phyloP scores from a whole-genome alignment of 1,140 invertebrate species.

The Lordiphosa collinella region DNA sequence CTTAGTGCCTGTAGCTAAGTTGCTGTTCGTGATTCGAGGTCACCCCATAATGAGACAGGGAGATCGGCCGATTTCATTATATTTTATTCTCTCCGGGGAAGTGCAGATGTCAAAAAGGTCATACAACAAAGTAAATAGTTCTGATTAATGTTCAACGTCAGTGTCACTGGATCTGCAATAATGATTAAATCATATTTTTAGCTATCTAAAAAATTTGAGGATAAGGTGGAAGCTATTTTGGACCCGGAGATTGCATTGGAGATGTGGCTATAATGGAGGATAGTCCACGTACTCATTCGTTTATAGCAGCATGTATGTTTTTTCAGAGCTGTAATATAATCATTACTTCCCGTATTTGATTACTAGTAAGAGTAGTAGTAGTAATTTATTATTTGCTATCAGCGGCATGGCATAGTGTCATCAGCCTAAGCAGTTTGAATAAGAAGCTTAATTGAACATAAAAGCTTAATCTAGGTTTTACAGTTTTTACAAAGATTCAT shows the following conservation, averaged over 20 bases:
- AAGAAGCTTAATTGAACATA: no score
- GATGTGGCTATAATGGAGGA: constrained; percentile 31
- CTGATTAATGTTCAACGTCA: no score
- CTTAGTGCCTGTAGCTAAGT: constrained; percentile 31
- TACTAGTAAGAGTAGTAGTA: no score
- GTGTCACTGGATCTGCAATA: not conserved
- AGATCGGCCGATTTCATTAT: constrained; percentile 25
- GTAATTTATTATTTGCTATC: no score
- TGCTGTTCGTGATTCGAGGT: constrained; percentile 23
- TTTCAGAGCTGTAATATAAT: no score
- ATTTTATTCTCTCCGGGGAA: constrained; percentile 39
- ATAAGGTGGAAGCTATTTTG: constrained; percentile 9
- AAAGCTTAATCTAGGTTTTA: no score
- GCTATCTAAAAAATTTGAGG: not conserved
- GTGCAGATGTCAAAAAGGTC: constrained; percentile 17
- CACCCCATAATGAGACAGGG: constrained; percentile 23
- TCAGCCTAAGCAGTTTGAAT: no score
- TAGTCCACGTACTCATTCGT: constrained; percentile 12
- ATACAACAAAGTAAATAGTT: constrained; percentile 2
- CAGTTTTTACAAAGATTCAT: no score
- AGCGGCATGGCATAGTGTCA: no score
- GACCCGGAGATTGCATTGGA: constrained; percentile 49
- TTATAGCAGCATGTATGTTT: constrained; percentile 31
- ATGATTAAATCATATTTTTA: not conserved
- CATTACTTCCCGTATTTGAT: no score